Evolutionary conservation across 1,140 invertebrate species (phyloP).

Genomic region (Drosophila rhopaloa): DNA sequence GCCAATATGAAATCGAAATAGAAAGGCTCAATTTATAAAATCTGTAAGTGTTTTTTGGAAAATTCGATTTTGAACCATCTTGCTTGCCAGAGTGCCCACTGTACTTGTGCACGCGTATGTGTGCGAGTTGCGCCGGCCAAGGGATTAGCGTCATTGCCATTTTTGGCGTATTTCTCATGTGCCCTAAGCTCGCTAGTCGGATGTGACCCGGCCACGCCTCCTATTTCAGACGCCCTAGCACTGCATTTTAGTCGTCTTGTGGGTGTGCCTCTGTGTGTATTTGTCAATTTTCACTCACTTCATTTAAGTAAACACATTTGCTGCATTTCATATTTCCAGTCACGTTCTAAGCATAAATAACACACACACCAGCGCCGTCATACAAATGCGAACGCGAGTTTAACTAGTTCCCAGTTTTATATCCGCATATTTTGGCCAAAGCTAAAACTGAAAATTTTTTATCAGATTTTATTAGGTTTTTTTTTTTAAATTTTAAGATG

Average conservation of each 20-base stretch:
- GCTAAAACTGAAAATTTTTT: neutral
- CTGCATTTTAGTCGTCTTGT: slow-evolving; percentile 26
- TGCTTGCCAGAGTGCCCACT: slow-evolving; percentile 8
- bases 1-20: too few relatives aligned
- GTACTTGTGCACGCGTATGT: slow-evolving; percentile 17
- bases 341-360: slow-evolving; percentile 79
- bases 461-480: too few relatives aligned
- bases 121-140: slow-evolving; percentile 25
- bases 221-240: slow-evolving; percentile 9
- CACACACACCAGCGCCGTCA: slow-evolving; percentile 30
- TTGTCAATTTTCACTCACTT: slow-evolving; percentile 80
- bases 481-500: too few relatives aligned
- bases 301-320: slow-evolving; percentile 82
- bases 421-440: neutral
- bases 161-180: slow-evolving; percentile 69
- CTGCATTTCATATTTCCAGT: slow-evolving; percentile 82
- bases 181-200: slow-evolving; percentile 40
- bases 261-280: slow-evolving; percentile 45
- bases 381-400: slow-evolving; percentile 15
- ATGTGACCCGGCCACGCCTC: slow-evolving; percentile 32
- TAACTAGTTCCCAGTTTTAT: slow-evolving; percentile 25
- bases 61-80: too few relatives aligned
- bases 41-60: too few relatives aligned
- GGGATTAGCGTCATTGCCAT: slow-evolving; percentile 67
- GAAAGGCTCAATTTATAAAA: too few relatives aligned